Conservation (phyloP, 2,888 invertebrate genomes). For the Mystacides longicornis region DNA sequence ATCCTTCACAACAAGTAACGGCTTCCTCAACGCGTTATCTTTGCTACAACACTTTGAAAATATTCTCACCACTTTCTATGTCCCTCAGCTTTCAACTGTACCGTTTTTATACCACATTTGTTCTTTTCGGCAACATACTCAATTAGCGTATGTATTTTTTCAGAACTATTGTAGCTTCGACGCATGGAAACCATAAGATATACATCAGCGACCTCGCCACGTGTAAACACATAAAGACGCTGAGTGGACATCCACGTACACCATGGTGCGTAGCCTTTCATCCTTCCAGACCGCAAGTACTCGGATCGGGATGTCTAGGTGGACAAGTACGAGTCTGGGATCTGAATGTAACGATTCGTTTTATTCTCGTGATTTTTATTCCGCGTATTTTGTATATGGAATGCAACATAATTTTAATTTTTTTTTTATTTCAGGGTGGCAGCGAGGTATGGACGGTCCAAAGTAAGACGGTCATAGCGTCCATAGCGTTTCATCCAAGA, state of each 20-base stretch:
- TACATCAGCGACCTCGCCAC: constrained; percentile 74
- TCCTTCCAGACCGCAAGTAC: constrained; percentile 72
- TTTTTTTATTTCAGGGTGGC: constrained; percentile 74
- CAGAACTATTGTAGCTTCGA: constrained; percentile 75
- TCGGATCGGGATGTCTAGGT: constrained; percentile 82
- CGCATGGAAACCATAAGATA: constrained; percentile 84
- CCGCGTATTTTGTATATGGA: too few relatives aligned
- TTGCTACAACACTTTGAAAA: too few relatives aligned
- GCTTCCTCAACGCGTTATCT: too few relatives aligned
- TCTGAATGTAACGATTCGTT: constrained; percentile 50
- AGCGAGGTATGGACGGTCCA: constrained; percentile 77
- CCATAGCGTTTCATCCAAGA: constrained; percentile 79
- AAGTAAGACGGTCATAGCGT: constrained; percentile 70
- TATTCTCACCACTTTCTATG: too few relatives aligned
- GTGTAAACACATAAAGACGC: constrained; percentile 68
- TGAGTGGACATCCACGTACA: constrained; percentile 78
- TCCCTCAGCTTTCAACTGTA: too few relatives aligned
- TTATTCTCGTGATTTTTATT: too few relatives aligned
- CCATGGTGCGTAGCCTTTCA: constrained; percentile 90
- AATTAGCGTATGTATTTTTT: background rate
- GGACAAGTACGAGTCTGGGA: constrained; percentile 91
- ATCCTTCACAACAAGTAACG: too few relatives aligned
- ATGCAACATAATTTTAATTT: too few relatives aligned
- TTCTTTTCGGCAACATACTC: too few relatives aligned
- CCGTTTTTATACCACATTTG: too few relatives aligned